phyloP scores from a whole-genome alignment of 2,113 vertebrate genomes.

The Ifrita kowaldi region DNA sequence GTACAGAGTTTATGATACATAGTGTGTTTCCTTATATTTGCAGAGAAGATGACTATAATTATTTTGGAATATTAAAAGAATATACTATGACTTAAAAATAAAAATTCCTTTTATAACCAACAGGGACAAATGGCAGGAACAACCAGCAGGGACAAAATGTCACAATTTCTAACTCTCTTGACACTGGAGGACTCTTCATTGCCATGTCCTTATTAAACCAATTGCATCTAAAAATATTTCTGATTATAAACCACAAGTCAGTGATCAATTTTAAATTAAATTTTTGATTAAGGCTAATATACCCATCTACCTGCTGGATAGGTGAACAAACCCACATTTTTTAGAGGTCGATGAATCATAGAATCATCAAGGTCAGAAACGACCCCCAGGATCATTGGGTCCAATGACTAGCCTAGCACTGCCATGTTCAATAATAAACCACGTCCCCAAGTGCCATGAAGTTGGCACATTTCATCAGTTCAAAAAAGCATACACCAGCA shows the following conservation, averaged over 20 bases:
- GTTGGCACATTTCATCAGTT: neutral
- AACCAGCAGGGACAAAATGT: neutral
- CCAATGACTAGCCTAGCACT: neutral
- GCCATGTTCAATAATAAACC: neutral
- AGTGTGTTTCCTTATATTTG: neutral
- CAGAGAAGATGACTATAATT: neutral
- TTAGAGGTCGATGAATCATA: neutral
- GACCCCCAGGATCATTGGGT: neutral
- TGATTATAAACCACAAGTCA: neutral
- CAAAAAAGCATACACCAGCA: neutral
- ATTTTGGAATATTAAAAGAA: neutral
- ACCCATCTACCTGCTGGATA: neutral
- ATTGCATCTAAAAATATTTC: neutral
- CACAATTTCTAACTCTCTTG: neutral
- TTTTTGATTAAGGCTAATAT: neutral
- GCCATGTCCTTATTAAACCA: neutral
- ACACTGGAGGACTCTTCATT: neutral
- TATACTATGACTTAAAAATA: neutral
- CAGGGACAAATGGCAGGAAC: neutral
- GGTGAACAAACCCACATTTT: neutral
- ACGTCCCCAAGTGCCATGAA: neutral
- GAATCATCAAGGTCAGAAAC: neutral
- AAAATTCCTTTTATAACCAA: neutral
- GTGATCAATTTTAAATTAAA: neutral
- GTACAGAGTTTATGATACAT: neutral